These are phyloP conservation scores for Lepus europaeus DNA, from an alignment of 2,113 vertebrate species.

Conservation along the genomic window DNA sequence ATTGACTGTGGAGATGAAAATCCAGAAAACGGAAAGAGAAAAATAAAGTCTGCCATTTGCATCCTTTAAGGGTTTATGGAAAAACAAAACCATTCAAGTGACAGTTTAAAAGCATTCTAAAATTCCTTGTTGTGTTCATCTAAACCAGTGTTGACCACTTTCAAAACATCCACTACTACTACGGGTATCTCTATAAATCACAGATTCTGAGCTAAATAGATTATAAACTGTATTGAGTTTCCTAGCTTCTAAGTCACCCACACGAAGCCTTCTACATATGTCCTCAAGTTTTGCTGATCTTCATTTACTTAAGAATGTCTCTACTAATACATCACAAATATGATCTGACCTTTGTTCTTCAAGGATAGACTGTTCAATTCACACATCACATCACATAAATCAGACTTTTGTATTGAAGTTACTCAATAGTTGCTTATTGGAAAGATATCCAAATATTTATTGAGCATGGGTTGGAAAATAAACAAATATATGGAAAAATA, in stretches of 20 bases:
- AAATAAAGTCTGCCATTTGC: background rate
- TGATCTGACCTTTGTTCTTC: background rate
- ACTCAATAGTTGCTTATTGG: background rate
- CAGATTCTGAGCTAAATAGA: background rate
- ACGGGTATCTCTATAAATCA: background rate
- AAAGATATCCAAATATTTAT: background rate
- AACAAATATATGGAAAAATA: background rate
- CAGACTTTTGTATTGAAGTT: background rate
- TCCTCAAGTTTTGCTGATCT: background rate
- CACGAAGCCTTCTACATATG: background rate
- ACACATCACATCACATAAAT: background rate
- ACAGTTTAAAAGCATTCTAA: background rate
- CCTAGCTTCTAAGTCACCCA: background rate
- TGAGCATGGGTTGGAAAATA: background rate
- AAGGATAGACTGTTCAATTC: background rate
- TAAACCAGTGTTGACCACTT: background rate
- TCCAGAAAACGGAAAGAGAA: background rate
- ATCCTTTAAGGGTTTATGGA: background rate
- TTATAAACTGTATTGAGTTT: background rate
- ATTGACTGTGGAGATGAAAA: background rate
- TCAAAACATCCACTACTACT: background rate
- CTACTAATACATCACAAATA: background rate
- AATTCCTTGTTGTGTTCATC: background rate
- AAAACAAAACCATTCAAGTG: background rate
- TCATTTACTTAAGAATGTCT: background rate